These are phyloP conservation scores for Tragulus kanchil DNA, from an alignment of 2,113 vertebrate genomes.

Conservation along the genomic window DNA sequence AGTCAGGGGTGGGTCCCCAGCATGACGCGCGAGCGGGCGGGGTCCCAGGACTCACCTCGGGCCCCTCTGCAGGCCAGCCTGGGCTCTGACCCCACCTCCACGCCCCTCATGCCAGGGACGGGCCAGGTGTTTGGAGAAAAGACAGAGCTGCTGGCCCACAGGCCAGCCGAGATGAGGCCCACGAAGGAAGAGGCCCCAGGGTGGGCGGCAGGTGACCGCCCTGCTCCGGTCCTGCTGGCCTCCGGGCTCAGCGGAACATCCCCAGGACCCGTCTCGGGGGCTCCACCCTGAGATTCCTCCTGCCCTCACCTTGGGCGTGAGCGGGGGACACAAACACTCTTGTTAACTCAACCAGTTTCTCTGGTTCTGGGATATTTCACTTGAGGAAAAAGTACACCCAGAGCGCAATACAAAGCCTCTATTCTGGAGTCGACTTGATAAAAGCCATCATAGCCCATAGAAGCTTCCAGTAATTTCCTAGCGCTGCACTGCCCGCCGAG, in stretches of 20 bases:
- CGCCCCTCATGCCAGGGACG: neutral
- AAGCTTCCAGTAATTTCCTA: conserved; percentile 68
- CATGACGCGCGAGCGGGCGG: neutral
- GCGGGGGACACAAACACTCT: neutral
- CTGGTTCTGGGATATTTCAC: neutral
- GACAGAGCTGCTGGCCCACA: neutral
- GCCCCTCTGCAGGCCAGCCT: neutral
- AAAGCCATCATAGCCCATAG: conserved; percentile 56
- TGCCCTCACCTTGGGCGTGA: neutral
- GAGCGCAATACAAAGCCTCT: neutral
- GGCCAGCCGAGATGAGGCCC: neutral
- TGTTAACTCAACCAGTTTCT: neutral
- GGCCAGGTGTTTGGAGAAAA: neutral
- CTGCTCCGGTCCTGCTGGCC: neutral
- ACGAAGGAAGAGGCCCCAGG: neutral
- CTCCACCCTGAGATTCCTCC: too few relatives aligned
- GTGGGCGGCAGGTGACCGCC: fast-evolving
- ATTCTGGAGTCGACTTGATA: conserved; percentile 66
- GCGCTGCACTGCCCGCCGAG: conserved; percentile 32
- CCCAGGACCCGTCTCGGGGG: neutral
- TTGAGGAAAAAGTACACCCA: neutral
- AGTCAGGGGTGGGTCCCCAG: conserved; percentile 51
- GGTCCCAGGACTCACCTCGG: conserved; percentile 24
- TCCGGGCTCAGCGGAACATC: fast-evolving
- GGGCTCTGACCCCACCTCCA: neutral